Conservation (phyloP, 2,113 vertebrate genomes). For the Megatriorchis doriae region DNA sequence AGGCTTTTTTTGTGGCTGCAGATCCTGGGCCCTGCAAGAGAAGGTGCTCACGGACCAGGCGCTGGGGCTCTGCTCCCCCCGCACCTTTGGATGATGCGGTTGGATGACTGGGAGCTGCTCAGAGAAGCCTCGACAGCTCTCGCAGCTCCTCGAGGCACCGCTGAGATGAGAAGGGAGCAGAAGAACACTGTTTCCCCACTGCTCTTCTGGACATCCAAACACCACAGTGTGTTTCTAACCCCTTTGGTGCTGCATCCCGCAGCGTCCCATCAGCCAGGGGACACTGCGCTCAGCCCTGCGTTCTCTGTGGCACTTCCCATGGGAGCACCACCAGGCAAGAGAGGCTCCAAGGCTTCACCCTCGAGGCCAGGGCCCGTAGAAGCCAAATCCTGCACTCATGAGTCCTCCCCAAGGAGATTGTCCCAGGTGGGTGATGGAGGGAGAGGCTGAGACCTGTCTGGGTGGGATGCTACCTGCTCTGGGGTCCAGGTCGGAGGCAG, state of each 20-base stretch:
- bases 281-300: accelerated
- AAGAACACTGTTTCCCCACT: background rate
- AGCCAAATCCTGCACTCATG: background rate
- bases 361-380: background rate
- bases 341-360: background rate
- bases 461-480: background rate
- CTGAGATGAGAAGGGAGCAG: background rate
- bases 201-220: background rate
- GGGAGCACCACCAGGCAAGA: background rate
- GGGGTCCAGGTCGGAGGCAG: background rate
- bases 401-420: background rate
- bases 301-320: background rate
- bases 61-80: background rate
- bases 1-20: background rate
- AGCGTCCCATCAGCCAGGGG: accelerated
- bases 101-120: background rate
- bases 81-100: background rate
- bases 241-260: background rate
- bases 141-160: background rate
- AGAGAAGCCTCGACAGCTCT: background rate
- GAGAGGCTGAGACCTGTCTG: background rate
- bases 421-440: background rate
- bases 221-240: background rate
- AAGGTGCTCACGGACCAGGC: background rate
- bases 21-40: background rate